phyloP scores from a whole-genome alignment of 2,797 vertebrate genomes.

The Argyrosomus regius region DNA sequence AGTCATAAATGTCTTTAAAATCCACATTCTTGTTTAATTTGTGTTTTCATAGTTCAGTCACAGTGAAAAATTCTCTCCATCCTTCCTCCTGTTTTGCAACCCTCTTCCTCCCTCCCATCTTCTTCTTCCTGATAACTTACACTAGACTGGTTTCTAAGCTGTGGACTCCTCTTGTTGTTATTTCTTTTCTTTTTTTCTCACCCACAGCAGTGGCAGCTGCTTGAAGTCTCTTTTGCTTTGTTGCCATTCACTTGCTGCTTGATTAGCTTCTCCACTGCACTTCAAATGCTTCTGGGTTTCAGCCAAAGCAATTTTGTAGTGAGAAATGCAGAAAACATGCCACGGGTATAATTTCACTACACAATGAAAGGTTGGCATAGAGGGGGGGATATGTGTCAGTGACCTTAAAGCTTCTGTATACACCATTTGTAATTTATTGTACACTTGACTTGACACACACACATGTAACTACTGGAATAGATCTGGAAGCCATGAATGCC shows the following conservation, averaged over 20 bases:
- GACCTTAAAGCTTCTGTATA: slow-evolving; percentile 71
- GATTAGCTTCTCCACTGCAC: slow-evolving; percentile 68
- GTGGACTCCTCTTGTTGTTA: slow-evolving; percentile 44
- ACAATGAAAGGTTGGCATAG: slow-evolving; percentile 55
- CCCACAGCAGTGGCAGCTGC: slow-evolving; percentile 60
- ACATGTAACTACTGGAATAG: slow-evolving; percentile 55
- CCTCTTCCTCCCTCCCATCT: neutral
- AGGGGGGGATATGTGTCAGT: slow-evolving; percentile 55
- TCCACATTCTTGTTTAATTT: neutral
- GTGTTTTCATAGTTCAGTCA: slow-evolving; percentile 19
- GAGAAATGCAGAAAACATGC: slow-evolving; percentile 68
- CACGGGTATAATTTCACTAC: slow-evolving; percentile 70
- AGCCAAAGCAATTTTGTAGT: slow-evolving; percentile 68
- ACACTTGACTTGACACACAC: slow-evolving; percentile 67
- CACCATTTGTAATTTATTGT: slow-evolving; percentile 66
- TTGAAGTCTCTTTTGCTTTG: slow-evolving; percentile 68
- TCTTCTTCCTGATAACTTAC: slow-evolving; percentile 52
- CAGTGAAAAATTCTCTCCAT: slow-evolving; percentile 18
- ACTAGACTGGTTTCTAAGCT: slow-evolving; percentile 59
- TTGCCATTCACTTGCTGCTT: slow-evolving; percentile 74
- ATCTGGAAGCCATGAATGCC: slow-evolving; percentile 53
- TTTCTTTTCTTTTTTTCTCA: slow-evolving; percentile 33
- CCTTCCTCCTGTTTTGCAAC: slow-evolving; percentile 4
- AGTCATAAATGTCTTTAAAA: neutral
- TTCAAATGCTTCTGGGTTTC: slow-evolving; percentile 68